Evolutionary conservation across 2,797 vertebrate genomes (phyloP).

Genomic region (Hipposideros larvatus): DNA sequence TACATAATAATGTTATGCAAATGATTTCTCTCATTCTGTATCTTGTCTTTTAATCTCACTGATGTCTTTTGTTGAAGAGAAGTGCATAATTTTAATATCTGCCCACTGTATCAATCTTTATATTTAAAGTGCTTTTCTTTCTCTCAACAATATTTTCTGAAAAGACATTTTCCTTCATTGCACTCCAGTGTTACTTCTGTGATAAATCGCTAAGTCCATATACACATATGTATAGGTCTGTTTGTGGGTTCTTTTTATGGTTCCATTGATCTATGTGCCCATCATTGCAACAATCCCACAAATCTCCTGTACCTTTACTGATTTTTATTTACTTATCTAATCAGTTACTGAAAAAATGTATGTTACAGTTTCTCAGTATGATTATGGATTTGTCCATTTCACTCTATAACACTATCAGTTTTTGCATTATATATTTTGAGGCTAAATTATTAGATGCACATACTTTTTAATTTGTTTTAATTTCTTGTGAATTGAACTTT

Average conservation of each 20-base stretch:
- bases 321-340: conserved; percentile 41
- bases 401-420: neutral
- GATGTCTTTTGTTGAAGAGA: neutral
- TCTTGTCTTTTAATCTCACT: neutral
- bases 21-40: neutral
- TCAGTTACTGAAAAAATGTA: neutral
- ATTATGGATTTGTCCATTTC: conserved; percentile 4
- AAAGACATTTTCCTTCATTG: neutral
- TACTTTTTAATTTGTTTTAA: neutral
- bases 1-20: neutral
- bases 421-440: conserved; percentile 17
- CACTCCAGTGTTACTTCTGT: neutral
- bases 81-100: neutral
- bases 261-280: neutral
- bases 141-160: neutral
- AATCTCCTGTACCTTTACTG: neutral
- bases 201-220: neutral
- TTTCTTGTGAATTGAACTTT: conserved; percentile 23
- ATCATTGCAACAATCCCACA: neutral
- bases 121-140: neutral
- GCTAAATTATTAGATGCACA: neutral
- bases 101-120: neutral
- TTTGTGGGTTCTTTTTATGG: neutral
- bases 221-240: neutral
- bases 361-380: neutral